phyloP scores from a whole-genome alignment of 1,140 invertebrate genomes.

The Nixonia krombeini region DNA sequence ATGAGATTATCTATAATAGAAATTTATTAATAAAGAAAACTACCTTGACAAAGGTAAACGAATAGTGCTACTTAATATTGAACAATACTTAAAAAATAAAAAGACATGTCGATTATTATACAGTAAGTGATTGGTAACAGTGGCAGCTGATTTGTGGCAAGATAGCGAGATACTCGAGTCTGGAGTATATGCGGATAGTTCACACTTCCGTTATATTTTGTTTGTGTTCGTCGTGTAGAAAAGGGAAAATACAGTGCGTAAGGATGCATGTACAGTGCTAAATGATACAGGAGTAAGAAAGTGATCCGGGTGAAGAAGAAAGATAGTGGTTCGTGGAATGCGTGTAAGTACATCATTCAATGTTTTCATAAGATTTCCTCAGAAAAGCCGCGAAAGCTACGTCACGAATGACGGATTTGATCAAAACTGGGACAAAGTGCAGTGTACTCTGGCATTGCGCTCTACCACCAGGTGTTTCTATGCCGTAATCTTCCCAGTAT shows the following conservation, averaged over 20 bases:
- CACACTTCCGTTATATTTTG: conserved; percentile 38
- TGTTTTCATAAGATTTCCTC: conserved; percentile 36
- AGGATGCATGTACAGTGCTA: conserved; percentile 18
- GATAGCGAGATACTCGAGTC: too few relatives aligned
- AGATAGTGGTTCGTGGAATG: conserved; percentile 38
- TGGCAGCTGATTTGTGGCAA: too few relatives aligned
- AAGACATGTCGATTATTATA: too few relatives aligned
- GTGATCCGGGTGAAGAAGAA: conserved; percentile 8
- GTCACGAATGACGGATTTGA: conserved; percentile 69
- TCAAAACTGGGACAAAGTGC: conserved; percentile 72
- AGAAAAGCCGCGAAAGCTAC: conserved; percentile 67
- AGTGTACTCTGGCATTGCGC: conserved; percentile 72
- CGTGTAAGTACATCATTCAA: conserved; percentile 44
- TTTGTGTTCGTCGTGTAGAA: conserved; percentile 15
- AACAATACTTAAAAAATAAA: too few relatives aligned
- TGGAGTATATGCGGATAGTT: too few relatives aligned
- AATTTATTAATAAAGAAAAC: too few relatives aligned
- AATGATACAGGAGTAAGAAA: not conserved
- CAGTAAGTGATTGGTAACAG: too few relatives aligned
- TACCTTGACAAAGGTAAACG: too few relatives aligned
- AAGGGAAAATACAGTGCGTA: conserved; percentile 25
- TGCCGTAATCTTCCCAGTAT: conserved; percentile 69
- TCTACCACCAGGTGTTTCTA: conserved; percentile 69
- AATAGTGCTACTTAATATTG: too few relatives aligned
- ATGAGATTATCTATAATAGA: too few relatives aligned